A percentile compares a stretch with the other conserved stretches of the same genome.
Evolutionary conservation across 2,113 vertebrate genomes (phyloP).

Genomic region (Chinchilla lanigera): DNA sequence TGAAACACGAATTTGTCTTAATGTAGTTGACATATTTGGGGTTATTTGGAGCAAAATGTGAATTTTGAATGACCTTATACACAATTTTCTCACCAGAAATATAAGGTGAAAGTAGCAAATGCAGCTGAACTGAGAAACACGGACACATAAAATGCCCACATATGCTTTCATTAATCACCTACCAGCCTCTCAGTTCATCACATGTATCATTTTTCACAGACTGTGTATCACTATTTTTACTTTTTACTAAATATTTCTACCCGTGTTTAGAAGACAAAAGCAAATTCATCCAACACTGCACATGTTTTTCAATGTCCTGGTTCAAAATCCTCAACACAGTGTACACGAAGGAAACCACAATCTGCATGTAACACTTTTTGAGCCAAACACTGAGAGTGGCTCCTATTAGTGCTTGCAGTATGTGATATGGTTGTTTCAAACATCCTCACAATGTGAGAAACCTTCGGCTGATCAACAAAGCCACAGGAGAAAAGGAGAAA

Average conservation of each 20-base stretch:
- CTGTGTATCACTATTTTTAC: background rate
- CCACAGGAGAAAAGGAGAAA: background rate
- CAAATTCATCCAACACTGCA: background rate
- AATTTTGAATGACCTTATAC: background rate
- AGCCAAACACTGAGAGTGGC: too few species aligned
- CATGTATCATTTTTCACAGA: rapidly evolving
- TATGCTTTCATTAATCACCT: rapidly evolving
- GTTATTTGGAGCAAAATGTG: background rate
- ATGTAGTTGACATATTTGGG: background rate
- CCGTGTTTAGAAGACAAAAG: background rate
- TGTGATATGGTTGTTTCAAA: background rate
- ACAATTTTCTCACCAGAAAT: background rate
- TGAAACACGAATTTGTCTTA: background rate
- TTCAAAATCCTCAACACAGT: background rate
- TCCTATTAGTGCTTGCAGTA: rapidly evolving
- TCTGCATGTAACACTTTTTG: rapidly evolving
- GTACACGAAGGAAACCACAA: background rate
- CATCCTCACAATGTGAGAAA: background rate
- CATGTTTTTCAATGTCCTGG: background rate
- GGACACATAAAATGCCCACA: background rate
- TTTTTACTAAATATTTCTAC: background rate
- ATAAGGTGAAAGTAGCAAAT: background rate
- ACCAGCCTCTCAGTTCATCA: background rate
- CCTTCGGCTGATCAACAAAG: background rate
- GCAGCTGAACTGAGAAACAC: rapidly evolving